These are phyloP conservation scores for Heliconius sara DNA, from an alignment of 2,888 invertebrate genomes.

Conservation along the genomic window DNA sequence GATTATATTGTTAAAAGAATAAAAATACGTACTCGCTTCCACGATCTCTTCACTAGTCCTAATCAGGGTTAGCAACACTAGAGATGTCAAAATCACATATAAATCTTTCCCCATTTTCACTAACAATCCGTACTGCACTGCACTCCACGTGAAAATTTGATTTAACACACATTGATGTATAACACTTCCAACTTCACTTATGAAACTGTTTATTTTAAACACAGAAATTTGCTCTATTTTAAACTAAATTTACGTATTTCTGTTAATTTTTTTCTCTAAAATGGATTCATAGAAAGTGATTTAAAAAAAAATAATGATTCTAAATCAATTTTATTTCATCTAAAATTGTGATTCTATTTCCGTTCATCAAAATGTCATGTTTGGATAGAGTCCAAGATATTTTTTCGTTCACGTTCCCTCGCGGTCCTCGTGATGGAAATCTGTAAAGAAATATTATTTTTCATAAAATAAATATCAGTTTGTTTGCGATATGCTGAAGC, in stretches of 20 bases:
- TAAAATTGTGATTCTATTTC: slow-evolving; percentile 54
- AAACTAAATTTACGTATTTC: neutral
- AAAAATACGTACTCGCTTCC: slow-evolving; percentile 69
- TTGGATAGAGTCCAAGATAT: slow-evolving; percentile 64
- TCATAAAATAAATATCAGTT: slow-evolving; percentile 57
- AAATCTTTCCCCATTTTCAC: slow-evolving; percentile 51
- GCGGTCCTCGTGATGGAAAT: slow-evolving; percentile 57
- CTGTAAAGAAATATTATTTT: slow-evolving; percentile 67
- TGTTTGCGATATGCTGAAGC: slow-evolving; percentile 43
- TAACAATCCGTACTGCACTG: slow-evolving; percentile 40
- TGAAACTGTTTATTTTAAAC: slow-evolving; percentile 17
- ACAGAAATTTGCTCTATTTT: neutral
- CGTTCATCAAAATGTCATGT: slow-evolving; percentile 54
- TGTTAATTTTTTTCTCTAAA: neutral
- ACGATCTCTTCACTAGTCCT: slow-evolving; percentile 70
- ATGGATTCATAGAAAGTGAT: neutral
- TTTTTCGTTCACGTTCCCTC: slow-evolving; percentile 54
- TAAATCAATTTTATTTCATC: slow-evolving; percentile 43
- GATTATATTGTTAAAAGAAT: neutral
- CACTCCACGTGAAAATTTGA: slow-evolving; percentile 49
- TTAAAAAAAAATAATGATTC: neutral
- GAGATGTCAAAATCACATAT: slow-evolving; percentile 59
- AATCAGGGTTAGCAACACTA: slow-evolving; percentile 64
- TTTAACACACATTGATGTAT: slow-evolving; percentile 65
- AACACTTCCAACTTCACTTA: slow-evolving; percentile 41